phyloP scores from a whole-genome alignment of 2,888 invertebrate species.

The Sminthurinus aureus region DNA sequence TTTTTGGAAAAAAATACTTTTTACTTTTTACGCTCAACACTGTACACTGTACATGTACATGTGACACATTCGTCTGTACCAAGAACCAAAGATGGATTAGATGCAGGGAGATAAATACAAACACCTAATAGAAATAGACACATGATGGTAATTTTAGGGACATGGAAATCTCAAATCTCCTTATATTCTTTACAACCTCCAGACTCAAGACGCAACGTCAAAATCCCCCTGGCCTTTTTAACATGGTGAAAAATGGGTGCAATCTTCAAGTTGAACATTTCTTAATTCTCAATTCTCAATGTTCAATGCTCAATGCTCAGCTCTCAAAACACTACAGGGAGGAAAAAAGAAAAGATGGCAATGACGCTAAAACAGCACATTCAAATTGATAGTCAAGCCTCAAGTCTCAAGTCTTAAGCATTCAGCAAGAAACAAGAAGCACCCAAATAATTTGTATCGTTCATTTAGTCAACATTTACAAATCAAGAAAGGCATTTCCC shows the following conservation, averaged over 20 bases:
- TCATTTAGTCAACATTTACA: no score
- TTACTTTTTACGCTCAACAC: no score
- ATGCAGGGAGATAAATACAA: not conserved
- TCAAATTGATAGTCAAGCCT: no score
- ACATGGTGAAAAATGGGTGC: not conserved
- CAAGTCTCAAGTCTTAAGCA: no score
- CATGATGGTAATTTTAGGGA: not conserved
- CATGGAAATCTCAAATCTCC: not conserved
- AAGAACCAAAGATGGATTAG: not conserved
- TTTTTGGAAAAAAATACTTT: no score
- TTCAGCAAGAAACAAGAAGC: no score
- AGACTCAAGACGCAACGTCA: no score
- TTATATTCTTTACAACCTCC: not conserved
- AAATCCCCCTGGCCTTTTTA: not conserved
- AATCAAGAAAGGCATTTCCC: no score
- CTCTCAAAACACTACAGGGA: not conserved
- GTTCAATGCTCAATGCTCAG: not conserved
- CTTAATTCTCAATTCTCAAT: not conserved
- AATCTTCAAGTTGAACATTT: not conserved
- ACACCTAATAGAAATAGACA: not conserved
- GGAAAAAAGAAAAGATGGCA: not conserved
- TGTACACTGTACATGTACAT: no score
- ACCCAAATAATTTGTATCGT: no score
- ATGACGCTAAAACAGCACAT: no score
- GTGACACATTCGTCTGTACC: no score